Base-by-base conservation (phyloP, 2,888 invertebrate genomes). In the Rhagium mordax region DNA sequence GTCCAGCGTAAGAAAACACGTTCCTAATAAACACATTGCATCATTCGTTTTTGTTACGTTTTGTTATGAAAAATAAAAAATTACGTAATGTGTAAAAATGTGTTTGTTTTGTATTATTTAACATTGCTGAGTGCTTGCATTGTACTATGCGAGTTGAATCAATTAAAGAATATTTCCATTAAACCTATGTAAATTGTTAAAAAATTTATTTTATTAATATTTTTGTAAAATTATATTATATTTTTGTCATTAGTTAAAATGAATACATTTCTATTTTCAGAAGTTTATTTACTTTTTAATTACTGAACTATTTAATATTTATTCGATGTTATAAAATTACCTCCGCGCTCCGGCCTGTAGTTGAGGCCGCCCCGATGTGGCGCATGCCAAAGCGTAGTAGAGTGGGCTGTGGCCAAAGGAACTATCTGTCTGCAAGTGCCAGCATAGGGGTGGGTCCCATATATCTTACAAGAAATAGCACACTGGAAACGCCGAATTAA, bases 391-490 rank as follows among this genome's bases (percentile, higher is more conserved):
- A n/a, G n/a, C n/a, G n/a, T n/a, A n/a, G n/a, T n/a, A n/a, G n/a
- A n/a, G n/a, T n/a, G n/a, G n/a, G n/a, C n/a, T n/a, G n/a, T n/a
- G n/a, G n/a, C n/a, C n/a, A 41, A 27, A 57, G 66, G 49, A 66
- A 60, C 66, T 55, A 47, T 53, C 66, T 67, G 67, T 67, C 67
- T 67, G 57, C 67, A 47, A 57, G 57, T 24, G 67, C 57, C 67
- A 24, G 20, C 29, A 33, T 24, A 20, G 55, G 55, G 67, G 55
- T 57, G 24, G 27, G 29, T 67, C 41, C 57, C 41, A 57, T 55
- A 57, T 49, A 61, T 51, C 60, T 65, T 33, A 27, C 66, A 71
- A 66, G 60, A 66, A 71, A 71, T 57, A 70, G 59, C 59, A 33
- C 51, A 55, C 66, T 20, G 21, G 55, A 67, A 66, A 41, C 13